A percentile compares a stretch with the other conserved stretches of the same genome.
These are phyloP conservation scores for Peromyscus maniculatus DNA, from an alignment of 2,113 vertebrate genomes.

Conservation along the genomic window DNA sequence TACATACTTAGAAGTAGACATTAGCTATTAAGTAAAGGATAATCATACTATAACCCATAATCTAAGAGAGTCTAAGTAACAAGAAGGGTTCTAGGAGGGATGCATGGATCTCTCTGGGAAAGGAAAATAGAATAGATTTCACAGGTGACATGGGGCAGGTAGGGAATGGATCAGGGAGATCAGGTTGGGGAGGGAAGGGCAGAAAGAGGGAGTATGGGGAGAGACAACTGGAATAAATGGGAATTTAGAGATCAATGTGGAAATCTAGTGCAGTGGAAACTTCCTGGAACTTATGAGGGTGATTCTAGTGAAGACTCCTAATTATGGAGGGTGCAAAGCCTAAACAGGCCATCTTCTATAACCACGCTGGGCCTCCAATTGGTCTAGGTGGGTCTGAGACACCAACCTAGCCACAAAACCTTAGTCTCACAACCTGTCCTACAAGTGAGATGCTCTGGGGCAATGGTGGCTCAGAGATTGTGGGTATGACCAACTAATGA, in stretches of 20 bases:
- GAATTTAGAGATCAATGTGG: no score
- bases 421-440: not conserved
- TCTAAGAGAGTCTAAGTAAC: not conserved
- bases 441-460: not conserved
- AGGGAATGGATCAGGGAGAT: no score
- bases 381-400: not conserved
- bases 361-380: not conserved
- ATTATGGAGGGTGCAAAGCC: not conserved
- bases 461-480: not conserved
- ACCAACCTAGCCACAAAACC: not conserved
- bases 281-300: not conserved
- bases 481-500: fast-evolving
- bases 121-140: not conserved
- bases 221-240: no score
- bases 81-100: not conserved
- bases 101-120: not conserved
- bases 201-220: not conserved
- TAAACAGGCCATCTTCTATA: not conserved
- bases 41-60: not conserved
- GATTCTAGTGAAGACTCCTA: not conserved
- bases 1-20: not conserved
- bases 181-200: not conserved
- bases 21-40: not conserved
- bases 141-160: not conserved
- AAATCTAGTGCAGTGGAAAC: not conserved